phyloP scores from a whole-genome alignment of 2,797 vertebrate species.

The Acipenser oxyrinchus region DNA sequence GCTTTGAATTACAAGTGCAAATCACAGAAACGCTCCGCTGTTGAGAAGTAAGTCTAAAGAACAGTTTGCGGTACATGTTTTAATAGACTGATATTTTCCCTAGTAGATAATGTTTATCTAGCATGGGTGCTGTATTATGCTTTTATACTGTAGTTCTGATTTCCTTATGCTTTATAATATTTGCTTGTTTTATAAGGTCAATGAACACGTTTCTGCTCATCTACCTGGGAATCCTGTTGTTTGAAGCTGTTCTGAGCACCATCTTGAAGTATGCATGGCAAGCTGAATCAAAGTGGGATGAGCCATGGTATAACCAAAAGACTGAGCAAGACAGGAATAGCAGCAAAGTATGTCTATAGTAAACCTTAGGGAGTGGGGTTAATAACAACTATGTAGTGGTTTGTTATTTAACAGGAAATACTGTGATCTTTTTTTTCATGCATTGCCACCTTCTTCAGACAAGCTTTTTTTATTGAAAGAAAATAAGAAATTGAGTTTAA shows the following conservation, averaged over 20 bases:
- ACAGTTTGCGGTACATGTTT: too few relatives aligned
- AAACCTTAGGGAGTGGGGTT: too few relatives aligned
- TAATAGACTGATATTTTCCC: too few relatives aligned
- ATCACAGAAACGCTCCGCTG: slow-evolving; percentile 95
- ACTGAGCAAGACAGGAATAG: slow-evolving; percentile 91
- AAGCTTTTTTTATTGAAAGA: too few relatives aligned
- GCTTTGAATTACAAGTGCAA: slow-evolving; percentile 98
- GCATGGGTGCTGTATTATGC: too few relatives aligned
- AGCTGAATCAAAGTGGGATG: slow-evolving; percentile 81
- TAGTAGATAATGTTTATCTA: too few relatives aligned
- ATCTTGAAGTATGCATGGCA: slow-evolving; percentile 96
- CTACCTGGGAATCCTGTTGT: slow-evolving; percentile 88
- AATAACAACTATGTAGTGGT: too few relatives aligned
- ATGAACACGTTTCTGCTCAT: slow-evolving; percentile 98
- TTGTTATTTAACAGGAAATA: too few relatives aligned
- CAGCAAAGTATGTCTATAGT: slow-evolving; percentile 70
- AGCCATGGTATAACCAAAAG: slow-evolving; percentile 92
- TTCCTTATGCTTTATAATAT: neutral
- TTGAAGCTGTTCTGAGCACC: slow-evolving; percentile 89
- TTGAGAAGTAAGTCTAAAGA: slow-evolving; percentile 79
- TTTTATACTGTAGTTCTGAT: neutral
- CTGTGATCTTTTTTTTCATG: too few relatives aligned
- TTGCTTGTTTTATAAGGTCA: slow-evolving; percentile 58
- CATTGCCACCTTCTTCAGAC: too few relatives aligned
- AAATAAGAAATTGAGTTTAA: too few relatives aligned